phyloP scores from a whole-genome alignment of 2,113 vertebrate species.

The Willisornis vidua region DNA sequence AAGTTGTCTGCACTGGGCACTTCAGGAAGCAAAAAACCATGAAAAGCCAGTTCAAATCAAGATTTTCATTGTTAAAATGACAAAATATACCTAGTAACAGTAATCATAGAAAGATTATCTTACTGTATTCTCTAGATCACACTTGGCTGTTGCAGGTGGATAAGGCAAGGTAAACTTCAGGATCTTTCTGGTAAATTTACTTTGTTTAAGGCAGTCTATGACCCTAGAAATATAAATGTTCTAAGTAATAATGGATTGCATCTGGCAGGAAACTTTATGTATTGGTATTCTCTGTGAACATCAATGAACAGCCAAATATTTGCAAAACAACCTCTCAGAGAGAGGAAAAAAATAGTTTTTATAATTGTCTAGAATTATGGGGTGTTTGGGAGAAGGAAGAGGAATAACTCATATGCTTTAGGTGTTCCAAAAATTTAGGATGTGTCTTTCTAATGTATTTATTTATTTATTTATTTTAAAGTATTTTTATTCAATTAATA shows the following conservation, averaged over 20 bases:
- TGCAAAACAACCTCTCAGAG: background rate
- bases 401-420: background rate
- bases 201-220: background rate
- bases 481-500: too few relatives aligned
- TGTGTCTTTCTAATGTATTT: background rate
- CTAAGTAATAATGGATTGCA: background rate
- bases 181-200: background rate
- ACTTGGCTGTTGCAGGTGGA: background rate
- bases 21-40: background rate
- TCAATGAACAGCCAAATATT: background rate
- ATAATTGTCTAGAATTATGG: background rate
- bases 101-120: background rate
- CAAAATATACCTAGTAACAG: background rate
- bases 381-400: background rate
- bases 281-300: background rate
- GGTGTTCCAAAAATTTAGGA: background rate
- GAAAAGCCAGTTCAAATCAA: background rate
- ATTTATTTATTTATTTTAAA: background rate
- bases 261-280: background rate
- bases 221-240: background rate
- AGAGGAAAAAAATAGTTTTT: background rate
- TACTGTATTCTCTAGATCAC: background rate
- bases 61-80: background rate
- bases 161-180: background rate
- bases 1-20: background rate